These are phyloP conservation scores for Deroplatys truncata DNA, from an alignment of 2,888 invertebrate genomes.

Conservation along the genomic window DNA sequence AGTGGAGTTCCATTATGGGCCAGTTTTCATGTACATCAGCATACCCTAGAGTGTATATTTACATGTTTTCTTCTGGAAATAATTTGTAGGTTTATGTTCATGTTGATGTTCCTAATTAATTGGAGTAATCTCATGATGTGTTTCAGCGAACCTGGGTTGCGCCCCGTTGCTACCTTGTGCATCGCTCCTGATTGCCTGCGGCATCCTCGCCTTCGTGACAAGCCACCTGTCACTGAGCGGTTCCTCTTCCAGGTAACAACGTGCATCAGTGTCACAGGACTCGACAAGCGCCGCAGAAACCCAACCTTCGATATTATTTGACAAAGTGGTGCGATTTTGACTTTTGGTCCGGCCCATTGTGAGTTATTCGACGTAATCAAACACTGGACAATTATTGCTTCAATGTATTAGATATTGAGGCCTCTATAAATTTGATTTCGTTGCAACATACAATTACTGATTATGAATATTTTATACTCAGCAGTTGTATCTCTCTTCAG, in stretches of 20 bases:
- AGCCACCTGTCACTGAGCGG: constrained; percentile 2
- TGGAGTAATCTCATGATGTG: neutral
- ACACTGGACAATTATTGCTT: neutral
- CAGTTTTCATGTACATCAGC: no score
- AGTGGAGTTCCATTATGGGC: no score
- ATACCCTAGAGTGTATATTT: no score
- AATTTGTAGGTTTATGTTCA: no score
- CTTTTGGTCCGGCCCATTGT: neutral
- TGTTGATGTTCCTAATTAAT: no score
- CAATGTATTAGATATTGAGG: neutral
- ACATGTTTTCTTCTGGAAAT: no score
- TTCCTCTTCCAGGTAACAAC: constrained; percentile 19
- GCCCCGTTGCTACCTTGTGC: constrained; percentile 19
- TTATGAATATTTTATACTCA: no score
- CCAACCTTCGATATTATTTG: neutral
- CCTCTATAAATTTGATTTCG: neutral
- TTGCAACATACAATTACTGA: neutral
- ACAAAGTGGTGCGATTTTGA: neutral
- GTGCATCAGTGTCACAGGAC: neutral
- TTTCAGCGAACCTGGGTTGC: constrained; percentile 18
- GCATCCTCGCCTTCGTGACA: constrained; percentile 16
- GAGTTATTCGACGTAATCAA: neutral
- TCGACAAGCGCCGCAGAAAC: neutral
- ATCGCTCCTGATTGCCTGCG: constrained; percentile 15
- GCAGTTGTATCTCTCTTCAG: no score